phyloP scores from a whole-genome alignment of 2,888 invertebrate species.

The Drosophila helvetica region DNA sequence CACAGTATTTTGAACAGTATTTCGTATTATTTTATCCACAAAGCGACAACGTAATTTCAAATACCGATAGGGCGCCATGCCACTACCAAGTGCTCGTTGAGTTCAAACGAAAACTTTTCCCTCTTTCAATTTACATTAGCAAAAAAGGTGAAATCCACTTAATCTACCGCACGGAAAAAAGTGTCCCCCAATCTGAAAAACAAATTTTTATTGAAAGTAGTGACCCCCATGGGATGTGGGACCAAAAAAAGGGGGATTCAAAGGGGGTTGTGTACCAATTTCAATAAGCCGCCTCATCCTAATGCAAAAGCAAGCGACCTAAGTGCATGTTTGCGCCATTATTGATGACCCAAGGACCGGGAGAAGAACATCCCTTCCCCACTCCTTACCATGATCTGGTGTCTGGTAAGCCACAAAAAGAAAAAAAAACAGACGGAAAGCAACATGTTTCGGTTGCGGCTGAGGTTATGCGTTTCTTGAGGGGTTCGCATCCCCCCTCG shows the following conservation, averaged over 20 bases:
- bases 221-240: conserved; percentile 65
- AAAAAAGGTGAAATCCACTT: conserved; percentile 35
- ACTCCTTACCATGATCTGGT: background rate
- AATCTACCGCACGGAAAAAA: conserved; percentile 27
- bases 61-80: background rate
- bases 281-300: conserved; percentile 62
- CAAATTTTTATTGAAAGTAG: conserved; percentile 79
- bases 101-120: background rate
- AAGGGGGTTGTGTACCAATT: conserved; percentile 72
- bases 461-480: conserved; percentile 34
- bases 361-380: conserved; percentile 8
- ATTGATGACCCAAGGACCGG: conserved; percentile 71
- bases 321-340: conserved; percentile 69
- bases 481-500: conserved; percentile 6
- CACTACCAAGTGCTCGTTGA: background rate
- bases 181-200: conserved; percentile 53
- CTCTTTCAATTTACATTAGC: conserved; percentile 46
- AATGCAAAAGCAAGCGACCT: conserved; percentile 63
- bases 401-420: background rate
- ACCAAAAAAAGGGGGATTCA: conserved; percentile 18
- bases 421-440: conserved; percentile 26
- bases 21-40: too few relatives aligned
- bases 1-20: too few relatives aligned
- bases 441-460: conserved; percentile 62
- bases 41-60: too few relatives aligned